phyloP scores from a whole-genome alignment of 2,113 vertebrate species.

The Ploceus nigricollis region DNA sequence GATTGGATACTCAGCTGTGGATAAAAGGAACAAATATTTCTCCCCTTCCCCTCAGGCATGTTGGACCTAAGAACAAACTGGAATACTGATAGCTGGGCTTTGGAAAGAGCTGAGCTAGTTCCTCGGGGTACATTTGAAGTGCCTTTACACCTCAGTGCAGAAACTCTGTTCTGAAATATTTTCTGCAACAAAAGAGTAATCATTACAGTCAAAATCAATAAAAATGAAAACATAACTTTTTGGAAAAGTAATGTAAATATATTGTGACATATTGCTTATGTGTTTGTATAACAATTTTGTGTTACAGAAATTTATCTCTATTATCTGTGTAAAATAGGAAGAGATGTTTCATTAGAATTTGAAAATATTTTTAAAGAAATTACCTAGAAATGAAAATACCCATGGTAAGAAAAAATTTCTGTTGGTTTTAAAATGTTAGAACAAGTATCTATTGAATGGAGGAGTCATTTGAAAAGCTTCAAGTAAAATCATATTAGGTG shows the following conservation, averaged over 20 bases:
- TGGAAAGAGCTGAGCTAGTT: neutral
- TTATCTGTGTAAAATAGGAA: neutral
- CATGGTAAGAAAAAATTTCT: neutral
- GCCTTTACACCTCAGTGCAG: neutral
- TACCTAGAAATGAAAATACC: neutral
- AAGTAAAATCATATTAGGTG: neutral
- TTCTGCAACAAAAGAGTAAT: neutral
- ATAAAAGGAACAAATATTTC: neutral
- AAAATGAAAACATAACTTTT: neutral
- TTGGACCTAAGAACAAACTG: neutral
- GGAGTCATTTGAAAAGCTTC: neutral
- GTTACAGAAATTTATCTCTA: neutral
- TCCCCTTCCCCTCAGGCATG: neutral
- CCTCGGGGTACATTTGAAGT: neutral
- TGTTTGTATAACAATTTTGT: neutral
- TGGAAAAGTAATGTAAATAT: neutral
- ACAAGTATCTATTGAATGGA: neutral
- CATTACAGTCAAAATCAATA: neutral
- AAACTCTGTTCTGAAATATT: neutral
- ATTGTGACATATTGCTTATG: neutral
- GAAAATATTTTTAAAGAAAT: neutral
- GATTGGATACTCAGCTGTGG: neutral
- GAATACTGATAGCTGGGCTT: neutral
- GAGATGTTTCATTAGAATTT: neutral
- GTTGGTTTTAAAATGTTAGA: neutral